Conservation (phyloP, 1,140 invertebrate genomes). For the Phthorimaea operculella region DNA sequence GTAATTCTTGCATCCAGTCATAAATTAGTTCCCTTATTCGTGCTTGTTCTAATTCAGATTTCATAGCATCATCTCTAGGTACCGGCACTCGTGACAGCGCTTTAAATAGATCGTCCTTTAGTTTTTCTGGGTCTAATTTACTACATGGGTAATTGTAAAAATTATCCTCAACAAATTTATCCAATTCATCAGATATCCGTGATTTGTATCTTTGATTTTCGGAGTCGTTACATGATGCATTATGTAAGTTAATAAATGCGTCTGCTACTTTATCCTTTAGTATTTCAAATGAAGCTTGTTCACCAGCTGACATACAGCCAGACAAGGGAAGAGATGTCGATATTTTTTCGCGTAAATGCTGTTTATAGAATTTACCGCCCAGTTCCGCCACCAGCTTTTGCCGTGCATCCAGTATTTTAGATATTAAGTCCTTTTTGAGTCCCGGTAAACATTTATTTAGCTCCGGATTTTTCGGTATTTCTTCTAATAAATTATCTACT, state of each 20-base stretch:
- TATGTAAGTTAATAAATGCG: conserved; percentile 31
- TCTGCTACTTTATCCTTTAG: conserved; percentile 32
- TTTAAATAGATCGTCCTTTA: conserved; percentile 26
- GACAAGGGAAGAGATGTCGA: conserved; percentile 21
- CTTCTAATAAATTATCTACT: conserved; percentile 22
- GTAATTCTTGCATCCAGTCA: conserved; percentile 20
- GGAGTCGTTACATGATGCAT: conserved; percentile 12
- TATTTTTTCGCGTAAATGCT: conserved; percentile 24
- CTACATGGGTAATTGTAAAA: conserved; percentile 21
- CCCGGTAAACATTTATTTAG: conserved; percentile 10
- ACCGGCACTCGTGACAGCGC: conserved; percentile 26
- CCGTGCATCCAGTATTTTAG: conserved; percentile 16
- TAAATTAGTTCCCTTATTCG: conserved; percentile 23
- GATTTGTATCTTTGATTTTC: conserved; percentile 21
- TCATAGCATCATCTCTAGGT: conserved; percentile 22
- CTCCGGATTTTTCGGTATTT: conserved; percentile 14
- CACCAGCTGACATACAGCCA: conserved; percentile 10
- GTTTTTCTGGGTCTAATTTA: conserved; percentile 15
- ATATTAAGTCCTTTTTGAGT: conserved; percentile 17
- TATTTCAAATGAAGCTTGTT: conserved; percentile 24
- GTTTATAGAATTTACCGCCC: conserved; percentile 22
- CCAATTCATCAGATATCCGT: conserved; percentile 19
- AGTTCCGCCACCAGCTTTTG: conserved; percentile 14
- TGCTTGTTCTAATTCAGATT: conserved; percentile 20
- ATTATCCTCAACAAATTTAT: conserved; percentile 26